Conservation (phyloP, 2,797 vertebrate species). For the Myotis findleyi region DNA sequence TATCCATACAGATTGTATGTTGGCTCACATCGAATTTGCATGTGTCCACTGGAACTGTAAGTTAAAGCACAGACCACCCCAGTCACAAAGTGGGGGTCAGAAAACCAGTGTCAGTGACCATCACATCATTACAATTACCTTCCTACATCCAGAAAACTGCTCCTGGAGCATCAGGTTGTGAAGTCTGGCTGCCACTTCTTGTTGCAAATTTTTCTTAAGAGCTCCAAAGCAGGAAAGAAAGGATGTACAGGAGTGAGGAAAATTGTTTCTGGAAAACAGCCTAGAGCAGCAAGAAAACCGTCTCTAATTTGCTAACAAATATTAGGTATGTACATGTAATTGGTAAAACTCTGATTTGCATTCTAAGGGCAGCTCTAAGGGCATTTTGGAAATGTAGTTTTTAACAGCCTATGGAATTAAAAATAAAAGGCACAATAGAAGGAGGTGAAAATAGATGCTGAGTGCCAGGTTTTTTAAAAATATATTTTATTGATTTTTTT, state of each 20-base stretch:
- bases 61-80: neutral
- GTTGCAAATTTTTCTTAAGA: neutral
- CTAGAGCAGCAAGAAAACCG: neutral
- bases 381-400: neutral
- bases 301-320: neutral
- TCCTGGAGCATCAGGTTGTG: neutral
- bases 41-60: neutral
- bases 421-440: neutral
- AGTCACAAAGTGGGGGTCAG: neutral
- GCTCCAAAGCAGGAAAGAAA: neutral
- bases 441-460: neutral
- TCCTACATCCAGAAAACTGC: neutral
- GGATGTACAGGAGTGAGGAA: rapidly evolving
- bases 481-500: too few relatives aligned
- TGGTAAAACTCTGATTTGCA: neutral
- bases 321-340: neutral
- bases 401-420: neutral
- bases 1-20: neutral
- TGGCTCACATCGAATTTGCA: neutral
- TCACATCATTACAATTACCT: neutral
- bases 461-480: neutral
- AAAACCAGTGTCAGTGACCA: neutral
- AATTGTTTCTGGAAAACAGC: neutral
- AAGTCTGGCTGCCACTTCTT: neutral
- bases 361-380: neutral